Evolutionary conservation across 2,797 vertebrate species (phyloP), one percentile per base, ranked within the genome.

Genomic region (Phyllotis vaccarum): DNA sequence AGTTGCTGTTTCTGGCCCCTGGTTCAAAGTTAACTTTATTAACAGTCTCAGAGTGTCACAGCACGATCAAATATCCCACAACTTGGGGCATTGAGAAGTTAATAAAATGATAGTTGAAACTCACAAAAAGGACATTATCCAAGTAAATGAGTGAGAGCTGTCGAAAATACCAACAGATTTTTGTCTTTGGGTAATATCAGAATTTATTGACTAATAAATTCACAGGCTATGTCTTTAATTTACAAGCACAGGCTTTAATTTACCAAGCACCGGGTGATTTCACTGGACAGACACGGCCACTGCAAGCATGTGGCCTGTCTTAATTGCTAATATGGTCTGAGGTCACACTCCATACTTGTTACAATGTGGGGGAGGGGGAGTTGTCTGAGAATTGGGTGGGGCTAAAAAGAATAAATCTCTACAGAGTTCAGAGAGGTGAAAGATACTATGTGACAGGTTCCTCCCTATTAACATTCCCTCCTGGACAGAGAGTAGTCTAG

Each of bases 41-140:
- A n/a, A 68, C 14, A 14, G 29, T 66, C 62, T 31, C 29, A 66
- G 13, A 68, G 34, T 68, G n/a, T 17, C 66, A 68, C 46, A 9
- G 66, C n/a, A 34, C n/a, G 66, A 68, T n/a, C 66, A 68, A 68
- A 68, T 68, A 49, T 68, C 66, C 66, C 34, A 68, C 46, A 49
- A 68, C 7, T n/a, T 95, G 96, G 19, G 40, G 31, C 6, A 6
- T 86, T 91, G 83, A 92, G 88, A 97, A 7, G 81, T 64, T 54
- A 74, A n/a, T 81, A 31, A 79, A 34, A 3, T 22, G 52, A 85
- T 74, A 91, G 94, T 2, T 3, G n/a, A 79, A 91, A 29, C 52
- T 70, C 64, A 40, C 22, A 72, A 86, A 86, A 5, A 85, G 40
- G 27, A 43, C 8, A 11, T 6, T 49, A 2, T 62, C 24, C 3